phyloP scores from a whole-genome alignment of 1,140 invertebrate species.

The Akabosia matsudoensis region DNA sequence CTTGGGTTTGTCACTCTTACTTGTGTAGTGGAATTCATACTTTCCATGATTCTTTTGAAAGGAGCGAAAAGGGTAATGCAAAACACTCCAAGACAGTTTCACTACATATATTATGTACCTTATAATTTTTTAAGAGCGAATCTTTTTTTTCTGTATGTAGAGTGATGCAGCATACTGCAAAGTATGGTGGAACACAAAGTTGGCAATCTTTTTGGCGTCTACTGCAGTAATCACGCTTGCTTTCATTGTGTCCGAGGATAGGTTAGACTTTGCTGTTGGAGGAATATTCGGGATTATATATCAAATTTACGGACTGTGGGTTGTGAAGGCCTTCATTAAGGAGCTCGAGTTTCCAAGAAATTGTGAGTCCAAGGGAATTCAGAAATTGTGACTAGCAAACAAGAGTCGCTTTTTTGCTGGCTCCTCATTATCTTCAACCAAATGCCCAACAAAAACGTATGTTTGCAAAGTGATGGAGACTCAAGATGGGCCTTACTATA shows the following conservation, averaged over 20 bases:
- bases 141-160: neutral
- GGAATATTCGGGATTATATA: conserved; percentile 31
- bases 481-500: no score
- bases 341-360: conserved; percentile 21
- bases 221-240: conserved; percentile 22
- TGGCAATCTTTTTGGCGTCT: conserved; percentile 23
- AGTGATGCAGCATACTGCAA: conserved; percentile 14
- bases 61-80: conserved; percentile 29
- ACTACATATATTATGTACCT: no score
- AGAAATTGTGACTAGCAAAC: conserved; percentile 14
- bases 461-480: no score
- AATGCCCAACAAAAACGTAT: no score
- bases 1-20: conserved; percentile 34
- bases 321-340: conserved; percentile 27
- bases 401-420: no score
- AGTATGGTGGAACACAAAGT: conserved; percentile 34
- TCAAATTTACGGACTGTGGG: conserved; percentile 35
- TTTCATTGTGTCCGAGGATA: conserved; percentile 29
- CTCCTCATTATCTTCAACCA: no score
- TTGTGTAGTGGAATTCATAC: conserved; percentile 27
- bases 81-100: no score
- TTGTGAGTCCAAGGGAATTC: conserved; percentile 29
- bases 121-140: no score
- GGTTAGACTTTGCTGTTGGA: conserved; percentile 30
- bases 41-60: conserved; percentile 28